Percentiles rank a stretch among this genome's conserved stretches.
These are phyloP conservation scores for Cephus sareptanus DNA, from an alignment of 2,888 invertebrate genomes.

Conservation along the genomic window DNA sequence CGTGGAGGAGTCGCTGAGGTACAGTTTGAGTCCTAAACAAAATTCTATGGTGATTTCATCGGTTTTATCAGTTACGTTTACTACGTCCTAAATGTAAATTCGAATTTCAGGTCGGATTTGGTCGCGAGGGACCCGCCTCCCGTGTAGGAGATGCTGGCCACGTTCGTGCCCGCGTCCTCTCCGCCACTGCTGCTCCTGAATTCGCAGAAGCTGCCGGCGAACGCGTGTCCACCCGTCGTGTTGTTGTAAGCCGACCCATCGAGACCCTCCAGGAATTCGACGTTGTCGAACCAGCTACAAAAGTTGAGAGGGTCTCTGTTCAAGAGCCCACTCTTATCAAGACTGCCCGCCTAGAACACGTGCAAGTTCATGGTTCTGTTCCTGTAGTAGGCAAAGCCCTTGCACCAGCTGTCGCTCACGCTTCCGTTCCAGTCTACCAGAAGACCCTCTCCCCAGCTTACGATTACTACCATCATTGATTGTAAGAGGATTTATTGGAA, in stretches of 20 bases:
- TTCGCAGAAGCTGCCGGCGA: constrained; percentile 68
- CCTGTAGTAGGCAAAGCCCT: constrained; percentile 63
- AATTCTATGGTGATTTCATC: background rate
- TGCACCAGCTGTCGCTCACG: constrained; percentile 51
- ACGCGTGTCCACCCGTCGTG: constrained; percentile 71
- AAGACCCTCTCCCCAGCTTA: constrained; percentile 52
- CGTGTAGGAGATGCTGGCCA: constrained; percentile 66
- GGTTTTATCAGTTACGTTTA: background rate
- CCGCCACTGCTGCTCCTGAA: constrained; percentile 70
- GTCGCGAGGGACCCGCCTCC: constrained; percentile 54
- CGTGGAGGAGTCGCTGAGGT: constrained; percentile 64
- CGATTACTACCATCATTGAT: constrained; percentile 41
- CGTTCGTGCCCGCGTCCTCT: constrained; percentile 69
- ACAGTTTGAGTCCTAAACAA: background rate
- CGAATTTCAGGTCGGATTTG: constrained; percentile 55
- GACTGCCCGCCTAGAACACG: constrained; percentile 65
- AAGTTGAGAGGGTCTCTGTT: constrained; percentile 70
- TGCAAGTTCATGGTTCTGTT: constrained; percentile 65
- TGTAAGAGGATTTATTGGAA: constrained; percentile 2
- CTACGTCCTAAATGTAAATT: constrained; percentile 22
- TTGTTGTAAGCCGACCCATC: constrained; percentile 73
- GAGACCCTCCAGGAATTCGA: constrained; percentile 73
- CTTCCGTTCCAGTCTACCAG: constrained; percentile 55
- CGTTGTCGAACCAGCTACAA: constrained; percentile 72
- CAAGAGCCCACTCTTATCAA: constrained; percentile 69